A percentile compares a stretch with the other conserved stretches of the same genome.
phyloP scores from a whole-genome alignment of 2,888 invertebrate genomes.

The Siphonodentalium dalli region DNA sequence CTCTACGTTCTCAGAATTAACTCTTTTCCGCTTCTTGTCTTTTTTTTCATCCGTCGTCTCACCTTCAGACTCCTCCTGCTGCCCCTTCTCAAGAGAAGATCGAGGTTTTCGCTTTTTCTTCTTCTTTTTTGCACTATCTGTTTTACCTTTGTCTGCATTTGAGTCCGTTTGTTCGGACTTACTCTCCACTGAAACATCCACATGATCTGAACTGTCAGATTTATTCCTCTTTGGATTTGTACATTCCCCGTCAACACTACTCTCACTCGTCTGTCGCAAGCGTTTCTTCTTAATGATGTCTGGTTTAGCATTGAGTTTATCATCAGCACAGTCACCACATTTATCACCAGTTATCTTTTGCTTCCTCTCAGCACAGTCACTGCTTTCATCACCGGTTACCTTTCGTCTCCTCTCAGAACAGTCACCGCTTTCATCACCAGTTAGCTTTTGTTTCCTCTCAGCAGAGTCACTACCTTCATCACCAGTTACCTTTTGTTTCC shows the following conservation, averaged over 20 bases:
- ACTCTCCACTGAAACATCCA: not conserved
- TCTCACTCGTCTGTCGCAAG: slow-evolving; percentile 34
- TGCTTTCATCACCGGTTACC: no score
- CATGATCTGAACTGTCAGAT: slow-evolving; percentile 3
- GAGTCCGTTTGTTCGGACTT: not conserved
- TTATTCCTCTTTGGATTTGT: slow-evolving; percentile 23
- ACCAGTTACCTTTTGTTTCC: no score
- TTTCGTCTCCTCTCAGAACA: no score
- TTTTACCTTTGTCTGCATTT: not conserved
- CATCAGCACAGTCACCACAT: no score
- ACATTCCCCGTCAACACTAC: slow-evolving; percentile 28
- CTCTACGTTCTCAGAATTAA: slow-evolving; percentile 2
- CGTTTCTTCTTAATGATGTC: slow-evolving; percentile 23
- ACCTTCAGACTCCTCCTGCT: not conserved
- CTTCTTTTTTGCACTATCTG: not conserved
- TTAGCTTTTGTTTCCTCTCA: no score
- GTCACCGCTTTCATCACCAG: no score
- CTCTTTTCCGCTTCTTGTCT: slow-evolving; percentile 6
- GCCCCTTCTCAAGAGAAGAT: no score
- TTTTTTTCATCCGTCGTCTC: not conserved
- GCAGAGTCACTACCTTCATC: no score
- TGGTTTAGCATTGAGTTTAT: slow-evolving; percentile 14
- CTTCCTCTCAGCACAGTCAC: no score
- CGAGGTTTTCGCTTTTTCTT: not conserved
- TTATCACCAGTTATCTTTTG: no score